Conservation (phyloP, 23 tunicate genomes). For the Corella eumyota region DNA sequence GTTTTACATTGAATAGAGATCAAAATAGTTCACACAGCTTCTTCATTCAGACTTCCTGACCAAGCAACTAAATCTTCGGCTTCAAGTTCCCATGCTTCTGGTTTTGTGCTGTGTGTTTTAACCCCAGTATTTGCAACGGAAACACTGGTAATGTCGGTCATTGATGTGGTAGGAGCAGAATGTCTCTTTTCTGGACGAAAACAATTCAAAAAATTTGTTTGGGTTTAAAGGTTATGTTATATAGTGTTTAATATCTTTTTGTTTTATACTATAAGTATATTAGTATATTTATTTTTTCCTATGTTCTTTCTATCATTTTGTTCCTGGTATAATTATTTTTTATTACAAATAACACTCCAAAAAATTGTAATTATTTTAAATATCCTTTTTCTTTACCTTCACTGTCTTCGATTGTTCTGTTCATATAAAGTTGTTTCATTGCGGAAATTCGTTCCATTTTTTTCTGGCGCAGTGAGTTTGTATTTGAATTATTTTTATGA, state of each 20-base stretch:
- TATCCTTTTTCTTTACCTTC: constrained; percentile 7
- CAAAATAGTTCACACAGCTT: constrained; percentile 15
- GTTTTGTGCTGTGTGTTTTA: too few relatives aligned
- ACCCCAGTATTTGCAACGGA: too few relatives aligned
- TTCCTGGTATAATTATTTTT: too few relatives aligned
- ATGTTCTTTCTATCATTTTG: too few relatives aligned
- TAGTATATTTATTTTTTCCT: too few relatives aligned
- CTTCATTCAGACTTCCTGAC: constrained; percentile 45
- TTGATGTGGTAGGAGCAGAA: constrained; percentile 48
- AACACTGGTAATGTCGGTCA: constrained; percentile 30
- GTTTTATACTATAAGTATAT: too few relatives aligned
- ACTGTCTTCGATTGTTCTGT: constrained; percentile 17
- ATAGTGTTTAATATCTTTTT: too few relatives aligned
- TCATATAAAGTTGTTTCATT: constrained; percentile 63
- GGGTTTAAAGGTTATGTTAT: too few relatives aligned
- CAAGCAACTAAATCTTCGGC: constrained; percentile 81
- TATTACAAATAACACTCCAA: too few relatives aligned
- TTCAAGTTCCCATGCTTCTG: constrained; percentile 66
- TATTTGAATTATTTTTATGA: constrained; percentile 10
- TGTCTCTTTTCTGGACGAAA: constrained; percentile 15
- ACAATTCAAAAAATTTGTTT: too few relatives aligned
- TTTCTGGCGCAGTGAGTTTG: constrained; percentile 47
- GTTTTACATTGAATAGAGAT: background rate
- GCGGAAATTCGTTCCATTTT: constrained; percentile 68
- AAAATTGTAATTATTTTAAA: too few relatives aligned